A percentile compares a stretch with the other conserved stretches of the same genome.
phyloP scores from a whole-genome alignment of 2,797 vertebrate genomes.

The Balearica regulorum region DNA sequence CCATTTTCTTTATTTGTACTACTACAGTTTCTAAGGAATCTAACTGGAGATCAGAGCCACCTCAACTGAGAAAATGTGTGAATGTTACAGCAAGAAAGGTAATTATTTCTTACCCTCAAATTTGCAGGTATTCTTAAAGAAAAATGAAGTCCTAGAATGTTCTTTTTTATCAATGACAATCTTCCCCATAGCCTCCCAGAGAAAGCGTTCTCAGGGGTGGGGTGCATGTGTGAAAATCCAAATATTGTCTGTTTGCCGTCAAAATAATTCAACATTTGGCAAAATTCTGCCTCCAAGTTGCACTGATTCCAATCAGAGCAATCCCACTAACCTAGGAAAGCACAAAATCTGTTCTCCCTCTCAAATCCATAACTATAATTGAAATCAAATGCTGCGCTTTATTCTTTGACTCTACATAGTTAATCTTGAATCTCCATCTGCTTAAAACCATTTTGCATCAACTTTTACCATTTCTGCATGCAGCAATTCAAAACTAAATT shows the following conservation, averaged over 20 bases:
- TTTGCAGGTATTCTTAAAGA: background rate
- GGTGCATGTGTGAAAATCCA: background rate
- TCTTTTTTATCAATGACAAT: background rate
- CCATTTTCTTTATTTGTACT: slow-evolving; percentile 11
- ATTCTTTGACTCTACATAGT: background rate
- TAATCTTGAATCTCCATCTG: background rate
- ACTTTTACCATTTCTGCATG: background rate
- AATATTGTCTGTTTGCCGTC: background rate
- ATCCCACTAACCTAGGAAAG: background rate
- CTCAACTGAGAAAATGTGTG: background rate
- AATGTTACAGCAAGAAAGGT: background rate
- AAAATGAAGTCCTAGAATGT: background rate
- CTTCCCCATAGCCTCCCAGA: background rate
- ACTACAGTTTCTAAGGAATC: background rate
- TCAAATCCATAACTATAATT: rapidly evolving
- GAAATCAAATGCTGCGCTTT: background rate
- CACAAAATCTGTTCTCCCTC: background rate
- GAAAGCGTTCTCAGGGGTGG: rapidly evolving
- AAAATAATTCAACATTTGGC: background rate
- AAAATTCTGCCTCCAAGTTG: background rate
- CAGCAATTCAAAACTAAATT: background rate
- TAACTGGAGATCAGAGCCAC: background rate
- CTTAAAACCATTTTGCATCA: background rate
- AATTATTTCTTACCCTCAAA: background rate
- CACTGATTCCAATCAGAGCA: background rate